These are phyloP conservation scores for Mactromeris polynyma DNA, from an alignment of 2,888 invertebrate genomes.

Conservation along the genomic window DNA sequence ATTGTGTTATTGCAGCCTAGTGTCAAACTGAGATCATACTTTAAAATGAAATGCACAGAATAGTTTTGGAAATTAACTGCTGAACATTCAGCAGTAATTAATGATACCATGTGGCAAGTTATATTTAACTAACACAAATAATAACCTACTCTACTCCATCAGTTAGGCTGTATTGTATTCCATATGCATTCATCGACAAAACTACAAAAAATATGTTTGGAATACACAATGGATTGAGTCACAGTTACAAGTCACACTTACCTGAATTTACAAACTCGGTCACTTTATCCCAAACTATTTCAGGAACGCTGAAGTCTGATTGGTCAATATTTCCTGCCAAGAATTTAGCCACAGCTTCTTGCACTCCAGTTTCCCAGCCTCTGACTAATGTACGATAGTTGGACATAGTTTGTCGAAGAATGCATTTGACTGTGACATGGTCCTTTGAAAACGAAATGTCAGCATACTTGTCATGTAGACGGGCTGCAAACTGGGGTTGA, in stretches of 20 bases:
- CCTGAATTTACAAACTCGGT: conserved; percentile 62
- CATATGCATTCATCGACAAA: too few relatives aligned
- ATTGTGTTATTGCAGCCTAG: not conserved
- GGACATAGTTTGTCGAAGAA: conserved; percentile 47
- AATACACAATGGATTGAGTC: not conserved
- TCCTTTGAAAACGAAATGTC: conserved; percentile 61
- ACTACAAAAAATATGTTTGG: not conserved
- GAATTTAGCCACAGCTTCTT: conserved; percentile 63
- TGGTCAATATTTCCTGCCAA: conserved; percentile 64
- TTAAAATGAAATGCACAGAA: too few relatives aligned
- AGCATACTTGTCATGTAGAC: conserved; percentile 61
- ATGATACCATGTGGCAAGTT: too few relatives aligned
- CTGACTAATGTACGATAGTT: conserved; percentile 58
- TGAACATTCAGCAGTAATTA: too few relatives aligned
- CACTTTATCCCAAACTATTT: conserved; percentile 63
- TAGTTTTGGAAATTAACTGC: too few relatives aligned
- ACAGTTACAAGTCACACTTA: not conserved
- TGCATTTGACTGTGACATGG: conserved; percentile 60
- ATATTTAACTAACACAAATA: too few relatives aligned
- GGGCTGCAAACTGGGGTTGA: conserved; percentile 60
- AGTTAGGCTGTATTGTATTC: too few relatives aligned
- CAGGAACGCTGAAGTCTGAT: conserved; percentile 53
- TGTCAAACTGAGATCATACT: too few relatives aligned
- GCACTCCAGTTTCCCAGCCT: conserved; percentile 63
- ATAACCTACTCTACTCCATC: too few relatives aligned